These are phyloP conservation scores for Drosophila pachea DNA, from an alignment of 1,140 invertebrate genomes.

Conservation along the genomic window DNA sequence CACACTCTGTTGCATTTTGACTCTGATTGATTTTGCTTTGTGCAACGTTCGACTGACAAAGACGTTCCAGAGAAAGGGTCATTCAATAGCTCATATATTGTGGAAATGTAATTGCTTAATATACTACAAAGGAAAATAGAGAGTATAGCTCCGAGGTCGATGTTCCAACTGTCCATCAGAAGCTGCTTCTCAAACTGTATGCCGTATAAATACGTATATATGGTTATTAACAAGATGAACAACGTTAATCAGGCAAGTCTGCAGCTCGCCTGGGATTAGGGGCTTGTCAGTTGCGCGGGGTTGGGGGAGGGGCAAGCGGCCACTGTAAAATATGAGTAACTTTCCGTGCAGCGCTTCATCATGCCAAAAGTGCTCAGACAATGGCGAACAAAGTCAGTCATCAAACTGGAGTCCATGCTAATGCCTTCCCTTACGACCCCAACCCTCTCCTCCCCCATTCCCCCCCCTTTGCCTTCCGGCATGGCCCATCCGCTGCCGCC, in stretches of 20 bases:
- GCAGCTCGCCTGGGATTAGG: conserved; percentile 36
- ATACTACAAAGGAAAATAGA: too few species aligned
- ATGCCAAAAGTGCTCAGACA: conserved; percentile 43
- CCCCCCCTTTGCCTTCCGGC: background rate
- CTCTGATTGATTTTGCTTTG: too few species aligned
- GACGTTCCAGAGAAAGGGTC: too few species aligned
- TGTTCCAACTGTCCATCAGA: too few species aligned
- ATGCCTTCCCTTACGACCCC: conserved; percentile 2
- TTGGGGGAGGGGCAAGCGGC: background rate
- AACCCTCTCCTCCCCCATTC: background rate
- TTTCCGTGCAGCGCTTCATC: conserved; percentile 38
- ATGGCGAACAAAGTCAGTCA: conserved; percentile 52
- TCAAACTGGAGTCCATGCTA: conserved; percentile 47
- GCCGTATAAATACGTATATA: conserved; percentile 2
- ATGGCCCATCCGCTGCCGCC: too few species aligned
- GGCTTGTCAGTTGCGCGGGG: conserved; percentile 22
- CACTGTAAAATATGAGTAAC: conserved; percentile 46
- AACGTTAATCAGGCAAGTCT: conserved; percentile 34
- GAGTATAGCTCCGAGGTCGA: too few species aligned
- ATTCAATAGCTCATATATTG: too few species aligned
- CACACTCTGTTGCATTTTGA: too few species aligned
- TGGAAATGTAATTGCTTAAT: too few species aligned
- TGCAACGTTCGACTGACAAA: too few species aligned
- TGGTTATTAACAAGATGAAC: conserved; percentile 42
- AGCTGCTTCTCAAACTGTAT: too few species aligned